Conservation (phyloP, 2,797 vertebrate species). For the Ceryle rudis region DNA sequence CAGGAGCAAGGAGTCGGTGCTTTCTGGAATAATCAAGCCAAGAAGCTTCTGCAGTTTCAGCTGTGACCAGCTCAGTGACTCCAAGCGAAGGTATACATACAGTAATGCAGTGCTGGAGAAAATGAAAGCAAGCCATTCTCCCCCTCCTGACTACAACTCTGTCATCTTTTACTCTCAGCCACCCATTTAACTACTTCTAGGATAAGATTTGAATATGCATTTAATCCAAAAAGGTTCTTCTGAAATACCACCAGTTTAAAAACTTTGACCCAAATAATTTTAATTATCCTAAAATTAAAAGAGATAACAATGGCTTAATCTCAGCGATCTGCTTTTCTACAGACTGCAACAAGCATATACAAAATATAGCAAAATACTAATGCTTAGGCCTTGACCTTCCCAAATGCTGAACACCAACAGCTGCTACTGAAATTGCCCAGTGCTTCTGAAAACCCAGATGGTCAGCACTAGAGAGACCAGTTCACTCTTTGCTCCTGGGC, state of each 20-base stretch:
- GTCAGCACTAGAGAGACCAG: neutral
- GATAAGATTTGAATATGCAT: neutral
- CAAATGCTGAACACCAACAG: neutral
- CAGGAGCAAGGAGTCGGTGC: slow-evolving; percentile 78
- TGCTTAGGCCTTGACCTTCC: neutral
- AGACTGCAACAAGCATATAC: neutral
- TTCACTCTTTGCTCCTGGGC: neutral
- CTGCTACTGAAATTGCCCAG: neutral
- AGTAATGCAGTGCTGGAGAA: slow-evolving; percentile 72
- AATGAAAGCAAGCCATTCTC: slow-evolving; percentile 62
- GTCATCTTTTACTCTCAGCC: slow-evolving; percentile 79
- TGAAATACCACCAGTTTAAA: slow-evolving; percentile 1
- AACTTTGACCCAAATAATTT: neutral
- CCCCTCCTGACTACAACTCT: slow-evolving; percentile 86
- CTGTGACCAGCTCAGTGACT: slow-evolving; percentile 66
- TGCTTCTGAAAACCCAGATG: neutral
- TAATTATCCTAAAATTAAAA: neutral
- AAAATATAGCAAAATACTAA: neutral
- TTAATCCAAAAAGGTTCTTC: slow-evolving; percentile 5
- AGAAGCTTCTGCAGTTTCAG: slow-evolving; percentile 73
- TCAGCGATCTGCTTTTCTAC: slow-evolving; percentile 1
- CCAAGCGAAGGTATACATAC: slow-evolving; percentile 45
- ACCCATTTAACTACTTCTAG: slow-evolving; percentile 26
- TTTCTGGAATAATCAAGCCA: slow-evolving; percentile 47
- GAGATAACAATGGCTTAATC: neutral